Evolutionary conservation across 2,113 vertebrate genomes (phyloP).

Genomic region (Piprites chloris): DNA sequence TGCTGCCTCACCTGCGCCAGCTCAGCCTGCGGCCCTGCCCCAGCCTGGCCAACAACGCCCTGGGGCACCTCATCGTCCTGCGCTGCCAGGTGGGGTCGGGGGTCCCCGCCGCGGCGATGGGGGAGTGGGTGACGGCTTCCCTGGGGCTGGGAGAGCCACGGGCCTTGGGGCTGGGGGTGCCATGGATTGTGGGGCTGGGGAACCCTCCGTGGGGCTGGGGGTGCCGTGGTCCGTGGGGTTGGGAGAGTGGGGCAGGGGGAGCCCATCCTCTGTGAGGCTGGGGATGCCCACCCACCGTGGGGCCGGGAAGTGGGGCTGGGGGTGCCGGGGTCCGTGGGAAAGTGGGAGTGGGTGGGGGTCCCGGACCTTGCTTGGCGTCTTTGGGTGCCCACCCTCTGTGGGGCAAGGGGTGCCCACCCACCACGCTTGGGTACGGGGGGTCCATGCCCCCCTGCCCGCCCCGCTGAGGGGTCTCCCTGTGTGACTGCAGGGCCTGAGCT

Average conservation of each 20-base stretch:
- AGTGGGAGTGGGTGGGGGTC: too few species aligned
- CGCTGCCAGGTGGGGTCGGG: constrained; percentile 78
- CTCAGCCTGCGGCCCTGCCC: constrained; percentile 74
- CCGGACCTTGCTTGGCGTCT: too few species aligned
- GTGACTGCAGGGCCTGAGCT: constrained; percentile 2
- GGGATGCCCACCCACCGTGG: neutral
- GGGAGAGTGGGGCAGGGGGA: too few species aligned
- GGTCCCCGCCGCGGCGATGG: neutral
- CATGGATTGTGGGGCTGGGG: neutral
- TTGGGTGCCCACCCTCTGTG: neutral
- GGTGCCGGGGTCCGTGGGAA: neutral
- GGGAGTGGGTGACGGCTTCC: too few species aligned
- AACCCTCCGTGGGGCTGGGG: too few species aligned
- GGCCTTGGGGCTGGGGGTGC: neutral
- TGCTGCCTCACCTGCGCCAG: constrained; percentile 78
- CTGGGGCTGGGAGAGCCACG: accelerated
- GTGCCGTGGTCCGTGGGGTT: neutral
- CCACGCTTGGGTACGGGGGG: neutral
- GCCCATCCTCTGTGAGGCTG: too few species aligned
- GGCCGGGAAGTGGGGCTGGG: neutral
- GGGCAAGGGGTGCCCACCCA: too few species aligned
- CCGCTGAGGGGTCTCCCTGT: accelerated
- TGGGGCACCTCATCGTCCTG: constrained; percentile 70
- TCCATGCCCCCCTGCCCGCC: accelerated
- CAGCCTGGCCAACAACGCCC: constrained; percentile 68